Evolutionary conservation across 1,140 invertebrate species (phyloP), one percentile per base, ranked within the genome.

Genomic region (Macrosteles quadrilineatus): DNA sequence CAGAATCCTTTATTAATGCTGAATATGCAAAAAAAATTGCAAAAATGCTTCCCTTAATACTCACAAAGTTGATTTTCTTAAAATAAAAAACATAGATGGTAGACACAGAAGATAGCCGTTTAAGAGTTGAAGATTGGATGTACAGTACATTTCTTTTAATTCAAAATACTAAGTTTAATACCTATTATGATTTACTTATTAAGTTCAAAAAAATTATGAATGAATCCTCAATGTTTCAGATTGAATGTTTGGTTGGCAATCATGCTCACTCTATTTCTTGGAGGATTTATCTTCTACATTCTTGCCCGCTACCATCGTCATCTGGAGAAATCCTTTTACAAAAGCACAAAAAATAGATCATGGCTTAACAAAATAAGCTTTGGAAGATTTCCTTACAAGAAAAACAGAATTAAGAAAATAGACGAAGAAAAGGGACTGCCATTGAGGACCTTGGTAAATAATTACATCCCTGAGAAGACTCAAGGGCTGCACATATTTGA

Each of bases 401-500:
- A 59, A n/a, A 59, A 59, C 25, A 59, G 25, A 59, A 59, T 2
- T 30, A 59, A 27, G 4, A 29, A n/a, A 50, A 50, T 17, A 50
- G 47, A 50, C n/a, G 47, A 4, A 17, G 47, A 50, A 12, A 59
- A 25, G 3, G 55, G 55, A 50, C 47, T 19, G n/a, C 2, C 1
- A n/a, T 11, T 59, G 23, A 59, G 4, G 11, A 14, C 55, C 1
- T 19, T 64, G 30, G 30, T 45, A 17, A 23, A 67, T 45, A 47
- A 47, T 27, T 11, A 45, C 25, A 43, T 31, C 2, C 31, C 6
- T 17, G 17, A 17, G 19, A 27, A 50, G 17, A n/a, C 32, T 3
- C 53, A 74, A 45, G 87, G 87, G 0, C 76, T 90, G 40, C 88
- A 90, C 77, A 75, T 91, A 45, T 94, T 93, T 77, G 86, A 74